A percentile compares a stretch with the other conserved stretches of the same genome.
Evolutionary conservation across 1,140 invertebrate genomes (phyloP).

Genomic region (Drosophila athabasca): DNA sequence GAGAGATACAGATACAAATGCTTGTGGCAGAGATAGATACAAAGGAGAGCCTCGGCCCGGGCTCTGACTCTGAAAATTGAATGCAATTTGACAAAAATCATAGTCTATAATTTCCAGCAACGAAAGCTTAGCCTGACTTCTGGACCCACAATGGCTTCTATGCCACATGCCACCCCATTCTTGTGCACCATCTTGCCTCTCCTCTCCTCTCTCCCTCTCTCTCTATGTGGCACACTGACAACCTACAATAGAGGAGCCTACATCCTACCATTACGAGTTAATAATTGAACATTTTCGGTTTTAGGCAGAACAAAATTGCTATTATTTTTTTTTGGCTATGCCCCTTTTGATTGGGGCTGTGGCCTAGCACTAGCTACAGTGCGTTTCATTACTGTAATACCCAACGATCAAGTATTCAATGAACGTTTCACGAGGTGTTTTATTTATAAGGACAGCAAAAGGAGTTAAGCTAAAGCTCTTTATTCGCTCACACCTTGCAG

Average conservation of each 20-base stretch:
- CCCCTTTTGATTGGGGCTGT: constrained; percentile 27
- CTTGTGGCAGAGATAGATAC: constrained; percentile 34
- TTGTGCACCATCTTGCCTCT: too few relatives aligned
- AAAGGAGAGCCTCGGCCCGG: constrained; percentile 16
- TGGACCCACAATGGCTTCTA: constrained; percentile 25
- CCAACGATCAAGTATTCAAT: not conserved
- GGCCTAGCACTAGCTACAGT: constrained; percentile 23
- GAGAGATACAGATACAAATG: constrained; percentile 43
- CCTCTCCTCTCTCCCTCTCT: not conserved
- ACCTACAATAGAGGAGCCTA: not conserved
- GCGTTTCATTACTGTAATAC: not conserved
- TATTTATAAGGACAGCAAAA: too few relatives aligned
- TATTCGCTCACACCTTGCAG: too few relatives aligned
- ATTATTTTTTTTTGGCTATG: constrained; percentile 36
- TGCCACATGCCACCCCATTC: not conserved
- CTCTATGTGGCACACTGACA: constrained; percentile 3
- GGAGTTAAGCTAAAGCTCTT: too few relatives aligned
- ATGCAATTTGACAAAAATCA: constrained; percentile 67
- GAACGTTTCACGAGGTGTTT: too few relatives aligned
- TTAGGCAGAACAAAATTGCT: constrained; percentile 50
- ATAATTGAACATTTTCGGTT: constrained; percentile 71
- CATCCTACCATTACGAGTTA: constrained; percentile 57
- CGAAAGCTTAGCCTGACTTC: constrained; percentile 33
- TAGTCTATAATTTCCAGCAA: constrained; percentile 57
- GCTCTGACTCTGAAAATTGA: constrained; percentile 37